Evolutionary conservation across 2,888 invertebrate species (phyloP), one percentile per base, ranked within the genome.

Genomic region (Eudemis profundana): DNA sequence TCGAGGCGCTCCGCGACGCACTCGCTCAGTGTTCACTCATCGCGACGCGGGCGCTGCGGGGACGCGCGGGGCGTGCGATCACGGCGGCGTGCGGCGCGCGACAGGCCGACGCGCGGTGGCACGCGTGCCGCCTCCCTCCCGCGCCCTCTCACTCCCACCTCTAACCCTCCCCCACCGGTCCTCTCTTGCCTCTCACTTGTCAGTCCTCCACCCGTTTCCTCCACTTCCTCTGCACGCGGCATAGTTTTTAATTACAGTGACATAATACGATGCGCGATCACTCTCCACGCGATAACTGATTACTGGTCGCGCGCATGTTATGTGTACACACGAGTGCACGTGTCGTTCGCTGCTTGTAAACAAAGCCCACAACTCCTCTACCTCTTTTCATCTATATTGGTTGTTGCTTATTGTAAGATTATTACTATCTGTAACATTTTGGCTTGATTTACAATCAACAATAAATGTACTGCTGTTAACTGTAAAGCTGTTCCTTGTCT

Each of bases 1-100:
- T 75, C 78, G 79, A 78, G 79, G 78, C 81, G 80, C 78, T 78
- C 81, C 74, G 72, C 72, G 78, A 76, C 77, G 82, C 82, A 72
- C 81, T 81, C 82, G 80, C 79, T 85, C 85, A 84, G 79, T 82
- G 84, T 74, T 80, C 85, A 85, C 87, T 83, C 89, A 89, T 89
- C 87, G 88, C 89, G 89, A 79, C 79, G 79, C 79, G 77, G 76
- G 77, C 79, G 82, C 78, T 75, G 71, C 71, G 68, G 59, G 59
- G 54, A 67, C 70, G 69, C 73, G 74, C 74, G 56, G 64, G 68
- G 70, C 69, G 71, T 72, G 73, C 74, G 74, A 70, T 74, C 75
- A 78, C 78, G 77, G 64, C 69, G 68, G 74, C 74, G 77, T 70
- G 63, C 69, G 65, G 70, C 75, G 75, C 72, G 74, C 76, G 68